These are phyloP conservation scores for Stenichneumon culpator DNA, from an alignment of 2,888 invertebrate species.

Conservation along the genomic window DNA sequence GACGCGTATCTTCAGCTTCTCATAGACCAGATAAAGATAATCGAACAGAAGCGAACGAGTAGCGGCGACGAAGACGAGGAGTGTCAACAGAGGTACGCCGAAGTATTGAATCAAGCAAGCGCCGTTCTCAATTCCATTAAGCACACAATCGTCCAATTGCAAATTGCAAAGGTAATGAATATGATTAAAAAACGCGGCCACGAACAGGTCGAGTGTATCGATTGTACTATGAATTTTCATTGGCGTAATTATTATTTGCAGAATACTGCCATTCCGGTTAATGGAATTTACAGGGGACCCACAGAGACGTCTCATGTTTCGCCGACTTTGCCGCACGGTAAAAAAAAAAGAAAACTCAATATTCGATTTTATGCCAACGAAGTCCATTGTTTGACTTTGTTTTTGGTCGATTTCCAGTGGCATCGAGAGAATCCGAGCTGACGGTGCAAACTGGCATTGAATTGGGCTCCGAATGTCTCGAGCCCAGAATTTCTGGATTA, in stretches of 20 bases:
- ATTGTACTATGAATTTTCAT: slow-evolving; percentile 1
- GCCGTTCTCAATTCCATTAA: slow-evolving; percentile 98
- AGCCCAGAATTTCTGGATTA: slow-evolving; percentile 82
- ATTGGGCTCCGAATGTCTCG: slow-evolving; percentile 89
- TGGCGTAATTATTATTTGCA: slow-evolving; percentile 79
- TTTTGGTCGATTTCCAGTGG: slow-evolving; percentile 70
- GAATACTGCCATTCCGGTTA: slow-evolving; percentile 97
- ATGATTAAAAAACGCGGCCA: background rate
- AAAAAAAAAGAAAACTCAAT: slow-evolving; percentile 50
- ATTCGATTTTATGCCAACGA: background rate
- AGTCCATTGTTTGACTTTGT: slow-evolving; percentile 62
- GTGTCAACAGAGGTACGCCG: slow-evolving; percentile 76
- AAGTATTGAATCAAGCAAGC: slow-evolving; percentile 86
- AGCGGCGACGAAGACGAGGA: slow-evolving; percentile 77
- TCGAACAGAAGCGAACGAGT: slow-evolving; percentile 79
- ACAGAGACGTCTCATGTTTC: slow-evolving; percentile 79
- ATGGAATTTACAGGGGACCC: slow-evolving; percentile 94
- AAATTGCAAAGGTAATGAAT: slow-evolving; percentile 95
- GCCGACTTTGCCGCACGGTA: slow-evolving; percentile 81
- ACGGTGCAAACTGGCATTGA: slow-evolving; percentile 88
- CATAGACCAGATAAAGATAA: slow-evolving; percentile 95
- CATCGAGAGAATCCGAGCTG: slow-evolving; percentile 80
- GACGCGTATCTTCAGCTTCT: slow-evolving; percentile 98
- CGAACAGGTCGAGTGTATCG: background rate
- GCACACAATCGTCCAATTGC: slow-evolving; percentile 98